Evolutionary conservation across 2,888 invertebrate genomes (phyloP).

Genomic region (Acronicta alni): DNA sequence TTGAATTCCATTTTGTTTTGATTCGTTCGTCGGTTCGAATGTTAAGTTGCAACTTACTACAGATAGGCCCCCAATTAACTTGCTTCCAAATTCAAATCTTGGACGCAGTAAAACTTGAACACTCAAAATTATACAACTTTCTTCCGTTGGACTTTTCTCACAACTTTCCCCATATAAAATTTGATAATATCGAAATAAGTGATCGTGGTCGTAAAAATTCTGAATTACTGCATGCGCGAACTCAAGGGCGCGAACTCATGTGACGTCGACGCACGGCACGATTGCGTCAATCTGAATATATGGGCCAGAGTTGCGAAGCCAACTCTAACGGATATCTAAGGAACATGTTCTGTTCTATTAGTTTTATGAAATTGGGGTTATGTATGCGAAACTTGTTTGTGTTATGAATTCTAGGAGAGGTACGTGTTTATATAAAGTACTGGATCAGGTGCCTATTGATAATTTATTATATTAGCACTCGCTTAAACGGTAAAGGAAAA

Average conservation of each 20-base stretch:
- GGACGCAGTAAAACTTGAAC: slow-evolving; percentile 11
- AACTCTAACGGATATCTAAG: slow-evolving; percentile 43
- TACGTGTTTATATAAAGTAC: neutral
- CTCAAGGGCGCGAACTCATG: slow-evolving; percentile 50
- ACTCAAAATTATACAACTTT: slow-evolving; percentile 27
- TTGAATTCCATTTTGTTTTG: no score
- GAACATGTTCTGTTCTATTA: slow-evolving; percentile 28
- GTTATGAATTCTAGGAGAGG: slow-evolving; percentile 14
- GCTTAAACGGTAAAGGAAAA: no score
- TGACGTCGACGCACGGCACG: slow-evolving; percentile 36
- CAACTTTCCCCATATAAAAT: slow-evolving; percentile 43
- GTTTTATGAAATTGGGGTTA: slow-evolving; percentile 22
- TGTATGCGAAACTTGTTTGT: slow-evolving; percentile 12
- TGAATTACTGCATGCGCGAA: slow-evolving; percentile 38
- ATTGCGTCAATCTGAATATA: slow-evolving; percentile 52
- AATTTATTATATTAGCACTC: no score
- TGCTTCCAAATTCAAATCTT: slow-evolving; percentile 34
- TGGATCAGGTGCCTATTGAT: no score
- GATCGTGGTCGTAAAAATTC: slow-evolving; percentile 19
- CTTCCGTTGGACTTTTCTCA: slow-evolving; percentile 35
- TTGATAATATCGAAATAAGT: slow-evolving; percentile 10
- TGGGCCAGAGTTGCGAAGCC: slow-evolving; percentile 44
- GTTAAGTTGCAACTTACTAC: no score
- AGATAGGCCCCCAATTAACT: no score
- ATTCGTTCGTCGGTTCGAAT: no score